phyloP scores from a whole-genome alignment of 2,113 vertebrate genomes.

The Syngnathus typhle region DNA sequence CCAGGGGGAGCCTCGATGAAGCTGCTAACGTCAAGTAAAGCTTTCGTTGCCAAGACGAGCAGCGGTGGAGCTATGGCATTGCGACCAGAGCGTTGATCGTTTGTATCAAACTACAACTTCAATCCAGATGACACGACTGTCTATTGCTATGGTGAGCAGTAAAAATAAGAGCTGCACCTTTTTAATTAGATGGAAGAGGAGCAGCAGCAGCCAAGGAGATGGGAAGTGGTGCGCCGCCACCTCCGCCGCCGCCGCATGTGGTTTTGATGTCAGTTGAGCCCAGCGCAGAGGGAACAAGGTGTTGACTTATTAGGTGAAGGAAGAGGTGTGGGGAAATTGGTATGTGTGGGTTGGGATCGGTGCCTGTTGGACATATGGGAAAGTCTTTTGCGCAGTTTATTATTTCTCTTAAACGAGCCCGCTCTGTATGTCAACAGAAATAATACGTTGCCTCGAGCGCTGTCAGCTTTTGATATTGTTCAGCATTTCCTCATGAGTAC shows the following conservation, averaged over 20 bases:
- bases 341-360: conserved; percentile 41
- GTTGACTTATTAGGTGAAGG: conserved; percentile 68
- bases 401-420: conserved; percentile 48
- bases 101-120: conserved; percentile 27
- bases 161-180: conserved; percentile 37
- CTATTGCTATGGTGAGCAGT: conserved; percentile 28
- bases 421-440: conserved; percentile 30
- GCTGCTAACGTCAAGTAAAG: background rate
- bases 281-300: conserved; percentile 52
- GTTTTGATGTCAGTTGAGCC: conserved; percentile 46
- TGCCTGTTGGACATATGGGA: conserved; percentile 53
- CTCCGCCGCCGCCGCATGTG: conserved; percentile 21
- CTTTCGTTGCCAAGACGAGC: background rate
- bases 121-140: conserved; percentile 24
- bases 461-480: conserved; percentile 42
- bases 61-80: background rate
- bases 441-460: conserved; percentile 37
- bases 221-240: conserved; percentile 26
- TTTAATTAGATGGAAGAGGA: conserved; percentile 50
- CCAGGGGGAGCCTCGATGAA: conserved; percentile 49
- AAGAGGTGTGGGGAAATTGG: conserved; percentile 58
- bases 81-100: background rate
- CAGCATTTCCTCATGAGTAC: conserved; percentile 30
- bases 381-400: conserved; percentile 44
- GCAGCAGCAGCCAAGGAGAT: conserved; percentile 33